Evolutionary conservation across 2,113 vertebrate genomes (phyloP), one percentile per base, ranked within the genome.

Genomic region (Upupa epops): DNA sequence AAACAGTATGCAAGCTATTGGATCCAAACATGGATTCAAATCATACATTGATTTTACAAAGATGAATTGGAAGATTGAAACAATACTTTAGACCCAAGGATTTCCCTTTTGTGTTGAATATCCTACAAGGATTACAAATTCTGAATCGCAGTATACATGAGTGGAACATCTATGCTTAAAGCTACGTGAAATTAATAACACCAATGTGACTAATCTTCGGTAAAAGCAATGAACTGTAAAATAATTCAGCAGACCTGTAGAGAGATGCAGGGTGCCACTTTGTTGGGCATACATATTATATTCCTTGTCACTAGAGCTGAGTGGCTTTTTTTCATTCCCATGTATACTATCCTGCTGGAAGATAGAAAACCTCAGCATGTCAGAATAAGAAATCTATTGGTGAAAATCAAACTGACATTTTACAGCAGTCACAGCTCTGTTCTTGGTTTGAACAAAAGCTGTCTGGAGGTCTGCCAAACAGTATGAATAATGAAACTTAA

Each of bases 371-470:
- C 63, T 51, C 31, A 54, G 15, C 22, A 29, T 70, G 66, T 61
- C 92, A 93, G 31, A 94, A 86, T 81, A 87, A 86, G 55, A 73
- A 80, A 65, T 77, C 24, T n/a, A 69, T 48, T 83, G 61, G 58
- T 92, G 61, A 95, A 93, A 95, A 93, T 49, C 81, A 68, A 73
- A 24, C 54, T 60, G 83, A 40, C 49, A 16, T 45, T 94, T 90
- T 73, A 64, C 70, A 75, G 32, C 46, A 87, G 63, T 90, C 88
- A 63, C 13, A 93, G 51, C 37, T 90, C 76, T 89, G 54, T 84
- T 83, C 69, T 66, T 93, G 72, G 25, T 94, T 83, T 93, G 78
- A 93, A 94, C 46, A 95, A 83, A 95, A 92, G 61, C 71, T 92
- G 51, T 86, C 89, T 95, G 73, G 86, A 78, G 68, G 58, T 65